phyloP scores from a whole-genome alignment of 2,113 vertebrate genomes.

The Thermophis baileyi region DNA sequence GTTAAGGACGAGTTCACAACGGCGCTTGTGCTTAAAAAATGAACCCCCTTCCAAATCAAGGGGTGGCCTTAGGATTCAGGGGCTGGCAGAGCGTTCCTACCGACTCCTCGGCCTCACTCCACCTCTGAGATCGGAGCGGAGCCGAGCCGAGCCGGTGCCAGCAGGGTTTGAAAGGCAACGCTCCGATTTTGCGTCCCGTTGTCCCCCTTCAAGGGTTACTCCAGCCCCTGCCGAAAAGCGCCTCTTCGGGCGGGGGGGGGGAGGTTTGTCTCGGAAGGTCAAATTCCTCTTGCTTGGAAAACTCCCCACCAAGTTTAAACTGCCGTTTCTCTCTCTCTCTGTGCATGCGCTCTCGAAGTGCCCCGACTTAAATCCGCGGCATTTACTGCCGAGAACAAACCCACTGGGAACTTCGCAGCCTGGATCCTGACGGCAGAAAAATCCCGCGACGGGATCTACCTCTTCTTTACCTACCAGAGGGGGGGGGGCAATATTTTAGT shows the following conservation, averaged over 20 bases:
- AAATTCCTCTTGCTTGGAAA: background rate
- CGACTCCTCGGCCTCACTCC: background rate
- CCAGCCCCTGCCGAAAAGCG: background rate
- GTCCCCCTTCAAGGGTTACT: background rate
- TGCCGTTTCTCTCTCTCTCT: background rate
- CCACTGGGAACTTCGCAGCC: background rate
- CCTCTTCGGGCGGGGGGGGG: background rate
- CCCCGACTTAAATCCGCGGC: background rate
- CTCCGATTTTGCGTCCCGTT: background rate
- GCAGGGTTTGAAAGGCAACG: background rate
- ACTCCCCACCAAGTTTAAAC: background rate
- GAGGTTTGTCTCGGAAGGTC: background rate
- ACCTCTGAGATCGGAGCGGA: background rate
- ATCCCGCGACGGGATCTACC: background rate
- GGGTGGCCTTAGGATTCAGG: background rate
- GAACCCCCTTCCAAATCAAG: background rate
- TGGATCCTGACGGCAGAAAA: background rate
- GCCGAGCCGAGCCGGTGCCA: background rate
- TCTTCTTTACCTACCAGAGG: background rate
- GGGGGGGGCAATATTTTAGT: background rate
- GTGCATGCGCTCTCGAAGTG: background rate
- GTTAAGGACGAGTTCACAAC: background rate
- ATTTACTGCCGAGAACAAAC: background rate
- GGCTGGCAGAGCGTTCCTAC: background rate
- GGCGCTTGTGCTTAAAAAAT: background rate